Conservation (phyloP, 2,113 vertebrate genomes). For the Pseudopodoces humilis region DNA sequence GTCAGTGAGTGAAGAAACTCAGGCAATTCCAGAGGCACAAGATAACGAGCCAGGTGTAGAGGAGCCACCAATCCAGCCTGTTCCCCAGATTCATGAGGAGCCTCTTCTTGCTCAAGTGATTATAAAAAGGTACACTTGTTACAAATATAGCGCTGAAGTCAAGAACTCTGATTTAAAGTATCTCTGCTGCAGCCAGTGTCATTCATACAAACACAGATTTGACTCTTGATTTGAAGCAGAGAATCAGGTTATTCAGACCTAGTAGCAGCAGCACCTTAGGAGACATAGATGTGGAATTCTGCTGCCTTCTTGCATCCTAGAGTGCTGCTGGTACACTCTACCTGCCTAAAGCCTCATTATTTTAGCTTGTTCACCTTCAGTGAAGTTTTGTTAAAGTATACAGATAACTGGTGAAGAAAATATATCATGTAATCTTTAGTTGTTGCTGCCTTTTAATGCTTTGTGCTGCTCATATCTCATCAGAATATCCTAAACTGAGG, state of each 20-base stretch:
- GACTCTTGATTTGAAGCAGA: neutral
- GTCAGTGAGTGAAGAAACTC: neutral
- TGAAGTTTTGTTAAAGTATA: neutral
- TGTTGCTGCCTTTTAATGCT: neutral
- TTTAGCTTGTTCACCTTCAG: neutral
- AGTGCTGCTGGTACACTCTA: neutral
- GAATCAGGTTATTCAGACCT: neutral
- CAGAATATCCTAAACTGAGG: neutral
- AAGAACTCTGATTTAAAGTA: neutral
- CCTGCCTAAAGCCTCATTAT: neutral
- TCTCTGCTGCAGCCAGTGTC: neutral
- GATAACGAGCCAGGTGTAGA: neutral
- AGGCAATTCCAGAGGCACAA: fast-evolving
- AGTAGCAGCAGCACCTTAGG: fast-evolving
- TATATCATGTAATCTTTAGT: neutral
- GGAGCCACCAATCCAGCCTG: neutral
- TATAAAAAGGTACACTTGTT: conserved; percentile 76
- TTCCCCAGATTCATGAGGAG: conserved; percentile 18
- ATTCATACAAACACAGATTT: neutral
- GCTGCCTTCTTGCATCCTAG: neutral
- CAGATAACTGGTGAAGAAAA: neutral
- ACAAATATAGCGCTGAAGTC: neutral
- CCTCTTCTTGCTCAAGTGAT: conserved; percentile 65
- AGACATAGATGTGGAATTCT: neutral
- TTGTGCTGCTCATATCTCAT: neutral